Evolutionary conservation across 2,113 vertebrate species (phyloP).

Genomic region (Pelecanus crispus): DNA sequence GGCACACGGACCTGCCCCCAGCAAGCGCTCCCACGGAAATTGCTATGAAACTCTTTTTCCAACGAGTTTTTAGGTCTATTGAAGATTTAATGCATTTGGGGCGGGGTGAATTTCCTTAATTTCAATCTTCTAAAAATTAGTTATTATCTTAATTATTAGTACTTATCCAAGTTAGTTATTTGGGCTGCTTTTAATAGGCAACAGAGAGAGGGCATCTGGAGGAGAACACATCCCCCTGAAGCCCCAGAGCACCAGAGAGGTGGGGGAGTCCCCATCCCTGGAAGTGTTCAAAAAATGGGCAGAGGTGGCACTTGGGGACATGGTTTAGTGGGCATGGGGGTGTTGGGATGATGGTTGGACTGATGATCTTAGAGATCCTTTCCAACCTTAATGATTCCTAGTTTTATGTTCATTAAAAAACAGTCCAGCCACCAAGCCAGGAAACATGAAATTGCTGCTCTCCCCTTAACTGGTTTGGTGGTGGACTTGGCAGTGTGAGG

Average conservation of each 20-base stretch:
- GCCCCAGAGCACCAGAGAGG: neutral
- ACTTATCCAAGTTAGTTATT: neutral
- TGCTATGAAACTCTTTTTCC: neutral
- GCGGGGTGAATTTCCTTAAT: neutral
- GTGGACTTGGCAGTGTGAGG: too few species aligned
- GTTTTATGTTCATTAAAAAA: too few species aligned
- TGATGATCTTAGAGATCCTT: too few species aligned
- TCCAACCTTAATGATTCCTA: too few species aligned
- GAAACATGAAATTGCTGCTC: too few species aligned
- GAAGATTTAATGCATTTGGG: neutral
- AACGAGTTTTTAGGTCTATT: neutral
- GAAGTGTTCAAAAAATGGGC: too few species aligned
- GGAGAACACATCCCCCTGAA: neutral
- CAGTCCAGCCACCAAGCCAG: too few species aligned
- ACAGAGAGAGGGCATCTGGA: neutral
- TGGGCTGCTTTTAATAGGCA: neutral
- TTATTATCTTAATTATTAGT: neutral
- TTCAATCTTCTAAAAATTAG: neutral
- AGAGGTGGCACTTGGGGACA: too few species aligned
- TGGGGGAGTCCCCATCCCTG: too few species aligned
- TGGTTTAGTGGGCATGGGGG: too few species aligned
- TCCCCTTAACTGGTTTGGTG: too few species aligned
- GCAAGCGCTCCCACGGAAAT: neutral
- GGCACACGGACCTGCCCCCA: neutral
- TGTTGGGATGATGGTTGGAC: too few species aligned